These are phyloP conservation scores for Tolmerus cingulatus DNA, from an alignment of 2,888 invertebrate species.

Conservation along the genomic window DNA sequence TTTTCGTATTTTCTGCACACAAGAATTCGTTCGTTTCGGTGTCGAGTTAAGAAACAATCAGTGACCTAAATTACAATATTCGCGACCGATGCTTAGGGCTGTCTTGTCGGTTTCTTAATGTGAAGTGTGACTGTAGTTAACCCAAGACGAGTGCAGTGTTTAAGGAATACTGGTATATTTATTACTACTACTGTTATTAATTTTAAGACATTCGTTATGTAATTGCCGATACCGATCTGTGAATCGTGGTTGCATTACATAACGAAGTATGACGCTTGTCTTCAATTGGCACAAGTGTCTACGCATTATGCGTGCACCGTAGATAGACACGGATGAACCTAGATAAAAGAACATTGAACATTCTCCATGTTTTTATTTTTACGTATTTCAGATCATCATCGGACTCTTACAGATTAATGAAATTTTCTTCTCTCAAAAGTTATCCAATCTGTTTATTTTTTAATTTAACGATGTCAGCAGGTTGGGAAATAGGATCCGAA, in stretches of 20 bases:
- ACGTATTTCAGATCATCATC: background rate
- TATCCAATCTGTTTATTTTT: constrained; percentile 31
- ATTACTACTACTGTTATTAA: background rate
- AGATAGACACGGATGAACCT: background rate
- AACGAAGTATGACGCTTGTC: background rate
- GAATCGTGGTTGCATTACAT: constrained; percentile 6
- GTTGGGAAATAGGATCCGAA: background rate
- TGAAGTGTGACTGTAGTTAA: background rate
- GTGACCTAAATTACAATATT: constrained; percentile 28
- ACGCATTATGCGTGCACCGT: background rate
- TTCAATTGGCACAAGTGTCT: background rate
- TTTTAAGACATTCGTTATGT: background rate
- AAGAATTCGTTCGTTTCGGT: background rate
- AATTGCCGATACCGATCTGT: background rate
- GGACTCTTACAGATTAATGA: background rate
- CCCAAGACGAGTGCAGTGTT: background rate
- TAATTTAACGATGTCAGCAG: constrained; percentile 8
- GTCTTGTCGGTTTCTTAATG: background rate
- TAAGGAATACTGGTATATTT: constrained; percentile 14
- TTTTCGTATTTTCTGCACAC: background rate
- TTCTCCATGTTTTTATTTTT: background rate
- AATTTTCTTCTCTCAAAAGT: background rate
- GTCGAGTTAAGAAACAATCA: background rate
- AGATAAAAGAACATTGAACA: background rate
- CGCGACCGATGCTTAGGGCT: constrained; percentile 4